Evolutionary conservation across 2,113 vertebrate species (phyloP), one percentile per base, ranked within the genome.

Genomic region (Trematocara variabile): DNA sequence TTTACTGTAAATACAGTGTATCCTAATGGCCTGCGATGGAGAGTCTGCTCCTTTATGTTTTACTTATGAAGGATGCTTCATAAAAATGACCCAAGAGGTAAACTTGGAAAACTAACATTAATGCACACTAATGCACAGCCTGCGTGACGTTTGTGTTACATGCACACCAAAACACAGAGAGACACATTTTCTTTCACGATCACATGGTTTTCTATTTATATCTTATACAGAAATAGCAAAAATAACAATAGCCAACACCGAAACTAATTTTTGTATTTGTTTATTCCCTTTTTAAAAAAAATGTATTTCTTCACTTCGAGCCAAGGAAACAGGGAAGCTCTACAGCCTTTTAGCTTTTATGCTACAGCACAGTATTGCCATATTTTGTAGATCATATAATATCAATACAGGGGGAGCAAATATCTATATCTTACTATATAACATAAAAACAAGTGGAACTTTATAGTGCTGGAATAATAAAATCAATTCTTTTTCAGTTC

Each of bases 1-100:
- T 91, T 83, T 86, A 91, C 86, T 82, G 87, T 91, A 91, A 91
- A 92, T 90, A 89, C 79, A 56, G 77, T 39, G 73, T 46, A 65
- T 88, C 82, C 37, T 89, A 89, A 90, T 93, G 88, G 90, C 85
- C 44, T 8, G 79, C 37, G 85, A 80, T 70, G 81, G 80, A 48
- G 83, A 41, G 53, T 13, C 20, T 79, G 70, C 63, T 75, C n/a
- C 58, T 90, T 91, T 53, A 91, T 93, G 88, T 88, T 92, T 93
- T 87, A 93, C 80, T 91, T 87, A 92, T 92, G 89, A 91, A 77
- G 86, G 86, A 83, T 55, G 34, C 41, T 80, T 86, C 58, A 37
- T 37, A 73, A 73, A 80, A 79, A 48, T 39, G 82, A 80, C 52
- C 37, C 33, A 16, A 82, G 37, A 65, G 39, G 55, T 70, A 73